Base-by-base conservation (phyloP, 2,113 vertebrate species). In the Mus spicilegus region DNA sequence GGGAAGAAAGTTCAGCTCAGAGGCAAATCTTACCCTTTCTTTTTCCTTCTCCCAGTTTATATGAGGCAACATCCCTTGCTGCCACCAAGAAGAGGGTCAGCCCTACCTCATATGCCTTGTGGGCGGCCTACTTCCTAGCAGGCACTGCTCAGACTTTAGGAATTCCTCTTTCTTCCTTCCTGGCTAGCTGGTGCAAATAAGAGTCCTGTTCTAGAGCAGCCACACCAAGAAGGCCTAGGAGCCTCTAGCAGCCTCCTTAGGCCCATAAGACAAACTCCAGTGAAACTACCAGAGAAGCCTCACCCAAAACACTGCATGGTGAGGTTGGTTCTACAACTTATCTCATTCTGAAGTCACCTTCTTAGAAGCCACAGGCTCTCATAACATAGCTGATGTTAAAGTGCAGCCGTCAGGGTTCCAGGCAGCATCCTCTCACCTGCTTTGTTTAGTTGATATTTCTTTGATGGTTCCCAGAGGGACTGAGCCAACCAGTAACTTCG, bases 51-150 rank as follows among this genome's bases (percentile, higher is more conserved):
- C 46, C 42, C 70, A 85, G 91, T 96, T 67, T 90, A 80, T 56
- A 89, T 86, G 93, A 97, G 95, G 58, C 90, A 96, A 73, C 33
- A 78, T 95, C 78, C 78, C 5, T 77, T 92, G 90, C 81, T 76
- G 49, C n/a, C 51, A 80, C 30, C 20, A 24, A 84, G 36, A 65
- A 54, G 77, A 94, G 58, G 90, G 96, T 93, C 85, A 90, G 69
- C 4, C 56, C 69, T 69, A 73, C 5, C 54, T 26, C 67, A 13
- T 22, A 46, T 11, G 61, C 17, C 54, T 6, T 49, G 26, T 22
- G 26, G 42, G 90, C 22, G 17, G 54, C 20, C 81, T 91, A 70
- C 54, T 96, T 84, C 95, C 80, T 51, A 76, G 87, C 54, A 91
- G 28, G 24, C 1, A 54, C 28, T 22, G 28, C 39, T 67, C 39